Evolutionary conservation across 1,140 invertebrate genomes (phyloP).

Genomic region (Colletes gigas): DNA sequence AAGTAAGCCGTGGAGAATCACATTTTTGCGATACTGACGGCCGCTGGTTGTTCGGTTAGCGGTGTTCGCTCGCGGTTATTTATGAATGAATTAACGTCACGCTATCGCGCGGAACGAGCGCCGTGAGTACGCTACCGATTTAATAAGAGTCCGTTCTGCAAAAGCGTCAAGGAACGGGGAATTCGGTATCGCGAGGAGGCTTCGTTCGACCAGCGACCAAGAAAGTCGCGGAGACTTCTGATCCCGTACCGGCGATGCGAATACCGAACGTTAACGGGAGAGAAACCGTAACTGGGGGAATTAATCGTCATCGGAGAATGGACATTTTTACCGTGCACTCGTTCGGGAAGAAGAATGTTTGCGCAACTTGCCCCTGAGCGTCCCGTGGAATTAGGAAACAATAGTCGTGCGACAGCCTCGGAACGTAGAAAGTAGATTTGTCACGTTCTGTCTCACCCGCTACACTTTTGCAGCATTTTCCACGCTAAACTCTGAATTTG

Average conservation of each 20-base stretch:
- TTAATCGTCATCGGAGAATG: too few species aligned
- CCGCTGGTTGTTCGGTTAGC: constrained; percentile 15
- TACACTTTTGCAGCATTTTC: too few species aligned
- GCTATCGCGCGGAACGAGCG: constrained; percentile 27
- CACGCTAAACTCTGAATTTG: too few species aligned
- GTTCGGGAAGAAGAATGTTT: too few species aligned
- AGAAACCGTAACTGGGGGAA: too few species aligned
- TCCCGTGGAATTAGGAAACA: too few species aligned
- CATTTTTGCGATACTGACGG: constrained; percentile 19
- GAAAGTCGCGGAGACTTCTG: not conserved
- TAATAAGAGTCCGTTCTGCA: constrained; percentile 5
- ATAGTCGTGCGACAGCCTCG: too few species aligned
- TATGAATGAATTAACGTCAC: constrained; percentile 47
- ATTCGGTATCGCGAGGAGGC: not conserved
- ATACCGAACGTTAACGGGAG: not conserved
- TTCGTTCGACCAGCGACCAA: not conserved
- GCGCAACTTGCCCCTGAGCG: too few species aligned
- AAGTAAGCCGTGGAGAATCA: constrained; percentile 21
- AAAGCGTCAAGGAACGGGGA: not conserved
- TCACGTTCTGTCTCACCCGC: too few species aligned
- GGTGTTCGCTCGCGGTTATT: constrained; percentile 22
- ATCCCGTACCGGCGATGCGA: not conserved
- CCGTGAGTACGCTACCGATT: constrained; percentile 18
- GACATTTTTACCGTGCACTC: too few species aligned
- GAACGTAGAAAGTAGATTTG: too few species aligned